phyloP scores from a whole-genome alignment of 2,113 vertebrate genomes.

The Dissostichus mawsoni region DNA sequence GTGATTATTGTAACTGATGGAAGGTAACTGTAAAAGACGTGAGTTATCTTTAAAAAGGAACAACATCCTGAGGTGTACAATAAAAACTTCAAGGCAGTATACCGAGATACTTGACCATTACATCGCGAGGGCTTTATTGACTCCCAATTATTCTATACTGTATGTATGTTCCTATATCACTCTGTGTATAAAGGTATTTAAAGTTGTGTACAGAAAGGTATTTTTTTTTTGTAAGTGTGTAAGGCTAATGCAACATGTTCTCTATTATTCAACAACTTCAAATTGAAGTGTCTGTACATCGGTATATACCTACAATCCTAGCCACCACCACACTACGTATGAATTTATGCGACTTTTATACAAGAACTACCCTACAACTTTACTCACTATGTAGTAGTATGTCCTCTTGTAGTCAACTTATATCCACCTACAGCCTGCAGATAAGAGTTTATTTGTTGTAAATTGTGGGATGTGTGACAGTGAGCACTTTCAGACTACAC shows the following conservation, averaged over 20 bases:
- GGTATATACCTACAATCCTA: slow-evolving; percentile 44
- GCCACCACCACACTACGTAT: slow-evolving; percentile 47
- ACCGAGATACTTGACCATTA: slow-evolving; percentile 24
- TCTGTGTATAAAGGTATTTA: slow-evolving; percentile 71
- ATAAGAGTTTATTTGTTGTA: background rate
- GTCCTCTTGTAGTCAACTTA: slow-evolving; percentile 36
- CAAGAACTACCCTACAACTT: slow-evolving; percentile 28
- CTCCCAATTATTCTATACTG: slow-evolving; percentile 50
- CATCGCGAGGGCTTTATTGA: slow-evolving; percentile 55
- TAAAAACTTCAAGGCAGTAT: background rate
- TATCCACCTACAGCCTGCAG: slow-evolving; percentile 10
- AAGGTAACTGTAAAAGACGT: slow-evolving; percentile 7
- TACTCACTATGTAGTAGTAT: slow-evolving; percentile 19
- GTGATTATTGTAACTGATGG: background rate
- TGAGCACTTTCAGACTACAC: slow-evolving; percentile 2
- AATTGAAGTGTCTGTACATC: slow-evolving; percentile 77
- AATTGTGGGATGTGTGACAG: background rate
- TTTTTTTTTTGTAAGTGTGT: slow-evolving; percentile 80
- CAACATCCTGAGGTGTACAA: slow-evolving; percentile 17
- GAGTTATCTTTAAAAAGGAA: slow-evolving; percentile 35
- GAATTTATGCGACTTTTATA: slow-evolving; percentile 47
- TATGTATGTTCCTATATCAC: slow-evolving; percentile 73
- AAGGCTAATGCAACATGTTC: slow-evolving; percentile 64
- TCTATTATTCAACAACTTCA: slow-evolving; percentile 70
- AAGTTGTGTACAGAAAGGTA: slow-evolving; percentile 76